Evolutionary conservation across 2,888 invertebrate genomes (phyloP).

Genomic region (Drosophila buzzatii): DNA sequence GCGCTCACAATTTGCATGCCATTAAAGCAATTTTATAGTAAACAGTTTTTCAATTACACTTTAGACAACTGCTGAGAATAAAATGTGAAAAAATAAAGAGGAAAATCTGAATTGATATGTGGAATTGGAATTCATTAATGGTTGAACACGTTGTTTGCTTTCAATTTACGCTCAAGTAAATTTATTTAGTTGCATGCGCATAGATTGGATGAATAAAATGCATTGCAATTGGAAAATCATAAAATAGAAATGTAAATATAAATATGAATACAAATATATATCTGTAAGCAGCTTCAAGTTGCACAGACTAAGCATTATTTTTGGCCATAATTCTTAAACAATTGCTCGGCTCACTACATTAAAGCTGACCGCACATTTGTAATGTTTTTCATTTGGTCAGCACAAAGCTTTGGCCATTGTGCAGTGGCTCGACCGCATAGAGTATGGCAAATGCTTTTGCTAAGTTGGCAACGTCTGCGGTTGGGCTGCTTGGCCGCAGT

Average conservation of each 20-base stretch:
- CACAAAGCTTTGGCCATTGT: conserved; percentile 48
- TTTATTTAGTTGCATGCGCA: conserved; percentile 40
- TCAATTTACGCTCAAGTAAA: conserved; percentile 65
- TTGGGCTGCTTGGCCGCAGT: conserved; percentile 35
- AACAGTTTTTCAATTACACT: conserved; percentile 63
- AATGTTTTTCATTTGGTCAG: conserved; percentile 59
- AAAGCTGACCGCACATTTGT: conserved; percentile 60
- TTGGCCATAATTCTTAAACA: neutral
- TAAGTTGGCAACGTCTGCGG: conserved; percentile 50
- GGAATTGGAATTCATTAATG: conserved; percentile 46
- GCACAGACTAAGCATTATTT: neutral
- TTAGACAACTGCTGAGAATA: conserved; percentile 18
- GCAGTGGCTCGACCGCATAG: conserved; percentile 36
- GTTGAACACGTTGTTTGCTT: conserved; percentile 64
- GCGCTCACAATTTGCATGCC: conserved; percentile 52
- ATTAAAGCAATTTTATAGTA: conserved; percentile 49
- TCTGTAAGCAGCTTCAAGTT: neutral
- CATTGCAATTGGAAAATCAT: neutral
- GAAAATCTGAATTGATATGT: conserved; percentile 23
- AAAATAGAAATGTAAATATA: conserved; percentile 2
- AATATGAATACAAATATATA: neutral
- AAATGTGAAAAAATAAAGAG: conserved; percentile 20
- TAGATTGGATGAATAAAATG: conserved; percentile 9
- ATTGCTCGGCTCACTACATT: conserved; percentile 32
- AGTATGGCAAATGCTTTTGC: conserved; percentile 32